Evolutionary conservation across 2,888 invertebrate genomes (phyloP).

Genomic region (Trisateles emortualis): DNA sequence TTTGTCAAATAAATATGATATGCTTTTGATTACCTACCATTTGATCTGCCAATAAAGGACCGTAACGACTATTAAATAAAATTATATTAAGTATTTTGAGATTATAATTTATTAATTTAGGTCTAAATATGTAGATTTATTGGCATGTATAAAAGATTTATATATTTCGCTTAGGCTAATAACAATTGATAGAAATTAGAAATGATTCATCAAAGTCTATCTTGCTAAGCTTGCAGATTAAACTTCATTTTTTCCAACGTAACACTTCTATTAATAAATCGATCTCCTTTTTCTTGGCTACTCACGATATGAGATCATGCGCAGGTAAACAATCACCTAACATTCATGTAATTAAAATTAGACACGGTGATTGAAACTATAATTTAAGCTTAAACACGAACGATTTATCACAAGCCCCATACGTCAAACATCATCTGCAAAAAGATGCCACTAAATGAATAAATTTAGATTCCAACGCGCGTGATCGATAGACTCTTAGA

Average conservation of each 20-base stretch:
- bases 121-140: too few species aligned
- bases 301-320: conserved; percentile 22
- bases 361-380: conserved; percentile 64
- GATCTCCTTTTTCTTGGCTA: neutral
- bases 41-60: neutral
- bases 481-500: conserved; percentile 86
- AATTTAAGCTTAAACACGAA: conserved; percentile 62
- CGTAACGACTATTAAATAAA: neutral
- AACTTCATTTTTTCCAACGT: neutral
- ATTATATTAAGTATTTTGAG: too few species aligned
- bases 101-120: too few species aligned
- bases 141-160: neutral
- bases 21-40: neutral
- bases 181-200: neutral
- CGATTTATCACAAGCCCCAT: conserved; percentile 65
- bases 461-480: conserved; percentile 82
- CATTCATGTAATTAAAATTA: conserved; percentile 55
- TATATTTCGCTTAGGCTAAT: too few species aligned
- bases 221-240: neutral
- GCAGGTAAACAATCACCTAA: conserved; percentile 43
- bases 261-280: neutral
- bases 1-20: conserved; percentile 17
- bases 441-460: conserved; percentile 85
- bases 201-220: neutral
- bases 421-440: conserved; percentile 79